phyloP scores from a whole-genome alignment of 2,888 invertebrate genomes.

The Drosophila flavopinicola region DNA sequence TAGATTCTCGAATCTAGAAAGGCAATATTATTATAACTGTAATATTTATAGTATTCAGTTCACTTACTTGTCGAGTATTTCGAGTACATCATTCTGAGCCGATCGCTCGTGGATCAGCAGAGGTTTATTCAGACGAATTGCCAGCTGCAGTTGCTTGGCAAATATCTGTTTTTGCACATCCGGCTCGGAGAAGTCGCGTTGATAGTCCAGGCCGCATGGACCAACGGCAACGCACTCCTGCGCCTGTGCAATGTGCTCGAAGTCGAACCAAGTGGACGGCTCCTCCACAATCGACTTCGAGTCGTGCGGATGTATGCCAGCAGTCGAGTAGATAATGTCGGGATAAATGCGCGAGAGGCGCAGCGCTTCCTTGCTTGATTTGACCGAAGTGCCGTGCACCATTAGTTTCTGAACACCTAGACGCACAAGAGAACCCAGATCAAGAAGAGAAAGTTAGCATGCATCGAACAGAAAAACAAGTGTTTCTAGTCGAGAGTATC shows the following conservation, averaged over 20 bases:
- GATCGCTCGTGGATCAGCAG: slow-evolving; percentile 96
- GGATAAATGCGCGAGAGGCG: slow-evolving; percentile 95
- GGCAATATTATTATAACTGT: background rate
- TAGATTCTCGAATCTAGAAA: slow-evolving; percentile 84
- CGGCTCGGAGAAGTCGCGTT: slow-evolving; percentile 96
- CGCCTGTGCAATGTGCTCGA: slow-evolving; percentile 90
- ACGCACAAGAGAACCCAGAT: slow-evolving; percentile 3
- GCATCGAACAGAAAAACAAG: background rate
- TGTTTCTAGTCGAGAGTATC: background rate
- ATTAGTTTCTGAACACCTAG: slow-evolving; percentile 96
- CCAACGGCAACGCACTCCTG: slow-evolving; percentile 97
- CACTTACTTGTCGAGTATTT: slow-evolving; percentile 87
- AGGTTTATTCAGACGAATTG: slow-evolving; percentile 93
- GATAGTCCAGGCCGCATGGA: slow-evolving; percentile 97
- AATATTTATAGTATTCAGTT: no score
- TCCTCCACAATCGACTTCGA: slow-evolving; percentile 92
- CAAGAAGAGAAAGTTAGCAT: slow-evolving; percentile 36
- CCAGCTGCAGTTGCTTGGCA: slow-evolving; percentile 93
- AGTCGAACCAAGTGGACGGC: slow-evolving; percentile 90
- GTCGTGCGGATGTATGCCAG: slow-evolving; percentile 97
- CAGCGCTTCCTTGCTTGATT: slow-evolving; percentile 95
- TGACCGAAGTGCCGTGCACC: slow-evolving; percentile 95
- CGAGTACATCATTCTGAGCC: slow-evolving; percentile 93
- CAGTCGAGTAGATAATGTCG: slow-evolving; percentile 94
- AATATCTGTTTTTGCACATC: slow-evolving; percentile 94